phyloP scores from a whole-genome alignment of 1,140 invertebrate genomes.

The Ericerus pela region DNA sequence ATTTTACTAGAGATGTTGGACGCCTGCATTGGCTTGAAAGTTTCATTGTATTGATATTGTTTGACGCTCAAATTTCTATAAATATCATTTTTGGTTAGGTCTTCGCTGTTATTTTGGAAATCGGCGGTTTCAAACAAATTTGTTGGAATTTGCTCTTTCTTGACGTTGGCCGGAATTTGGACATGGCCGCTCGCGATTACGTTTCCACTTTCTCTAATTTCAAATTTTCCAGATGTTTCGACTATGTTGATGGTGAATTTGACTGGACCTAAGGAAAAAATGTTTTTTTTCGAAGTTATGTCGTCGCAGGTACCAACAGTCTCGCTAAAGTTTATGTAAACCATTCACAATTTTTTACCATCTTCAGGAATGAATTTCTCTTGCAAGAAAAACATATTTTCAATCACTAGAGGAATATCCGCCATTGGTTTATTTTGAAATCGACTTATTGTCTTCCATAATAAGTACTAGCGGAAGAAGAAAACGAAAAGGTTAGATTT shows the following conservation, averaged over 20 bases:
- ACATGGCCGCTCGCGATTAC: neutral
- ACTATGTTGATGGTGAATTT: neutral
- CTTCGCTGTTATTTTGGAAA: neutral
- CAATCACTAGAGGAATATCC: neutral
- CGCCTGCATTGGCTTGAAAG: neutral
- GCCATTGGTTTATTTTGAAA: neutral
- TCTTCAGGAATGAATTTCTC: neutral
- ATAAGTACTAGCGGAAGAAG: no score
- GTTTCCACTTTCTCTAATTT: neutral
- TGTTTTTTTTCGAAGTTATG: no score
- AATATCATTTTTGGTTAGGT: neutral
- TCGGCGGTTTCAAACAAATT: neutral
- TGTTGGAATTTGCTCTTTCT: neutral
- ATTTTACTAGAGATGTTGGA: neutral
- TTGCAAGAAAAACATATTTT: neutral
- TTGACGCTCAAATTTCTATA: neutral
- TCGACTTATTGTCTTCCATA: neutral
- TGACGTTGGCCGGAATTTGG: neutral
- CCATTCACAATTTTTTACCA: neutral
- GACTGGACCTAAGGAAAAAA: neutral
- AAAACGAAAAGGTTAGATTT: no score
- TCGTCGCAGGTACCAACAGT: no score
- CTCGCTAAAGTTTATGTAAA: no score
- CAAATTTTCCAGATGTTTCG: neutral
- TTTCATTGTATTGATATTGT: neutral